Base-by-base conservation (phyloP, 2,113 vertebrate genomes). In the Typhlomys cinereus region DNA sequence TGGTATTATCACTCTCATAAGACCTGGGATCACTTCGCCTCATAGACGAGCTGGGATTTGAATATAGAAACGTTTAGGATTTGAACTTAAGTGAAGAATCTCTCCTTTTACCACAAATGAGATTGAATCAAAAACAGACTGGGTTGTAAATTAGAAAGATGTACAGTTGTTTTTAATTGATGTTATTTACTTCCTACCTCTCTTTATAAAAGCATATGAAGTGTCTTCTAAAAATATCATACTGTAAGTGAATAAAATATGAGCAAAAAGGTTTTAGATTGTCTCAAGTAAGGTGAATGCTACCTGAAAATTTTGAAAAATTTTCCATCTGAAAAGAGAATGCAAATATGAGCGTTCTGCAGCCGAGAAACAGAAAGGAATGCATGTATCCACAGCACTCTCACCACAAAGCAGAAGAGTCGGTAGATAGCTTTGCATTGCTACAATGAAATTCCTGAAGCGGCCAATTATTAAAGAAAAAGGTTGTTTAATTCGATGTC, bases 311-410 rank as follows among this genome's bases (percentile, higher is more conserved):
- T 67, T 78, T 91, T 13, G 76, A 92, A 39, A 86, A 89, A 36
- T 0, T 86, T 94, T 4, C 52, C 11, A 1, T 88, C 73, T 88
- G 46, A 93, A 94, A 88, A 85, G 71, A 75, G 81, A 93, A 57
- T 54, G 23, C 18, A 75, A 69, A 52, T 85, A 41, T 66, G 88
- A 93, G 64, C 54, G 66, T 80, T 25, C 74, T 54, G 69, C 41
- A 89, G 48, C 85, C 88, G n/a, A n/a, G n/a, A 89, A 71, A 85
- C 90, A 92, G 50, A 71, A 82, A 89, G 64, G 85, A 87, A 71
- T 61, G 34, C n/a, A 92, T 75, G 52, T 62, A 66, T 59, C 48
- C 69, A 25, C 23, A 92, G 74, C 91, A 76, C 39, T 79, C 25
- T 95, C 50, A 66, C 29, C 62, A 59, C 62, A 76, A 85, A 81